Conservation (phyloP, 2,888 invertebrate genomes). For the Lasioglossum morio region DNA sequence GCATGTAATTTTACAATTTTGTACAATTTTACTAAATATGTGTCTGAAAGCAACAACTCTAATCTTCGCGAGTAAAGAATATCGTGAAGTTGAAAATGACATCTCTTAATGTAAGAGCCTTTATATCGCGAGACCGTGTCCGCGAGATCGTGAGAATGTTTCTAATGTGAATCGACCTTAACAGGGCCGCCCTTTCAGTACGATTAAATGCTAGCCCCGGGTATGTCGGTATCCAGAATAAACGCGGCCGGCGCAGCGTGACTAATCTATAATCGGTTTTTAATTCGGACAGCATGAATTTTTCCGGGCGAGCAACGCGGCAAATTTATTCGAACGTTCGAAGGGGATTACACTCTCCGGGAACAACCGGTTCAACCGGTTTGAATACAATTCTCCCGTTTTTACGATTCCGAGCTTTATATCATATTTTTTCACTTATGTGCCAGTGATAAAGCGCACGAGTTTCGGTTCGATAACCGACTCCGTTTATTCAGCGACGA, state of each 20-base stretch:
- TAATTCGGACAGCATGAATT: slow-evolving; percentile 10
- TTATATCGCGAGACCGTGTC: not conserved
- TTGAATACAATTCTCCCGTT: not conserved
- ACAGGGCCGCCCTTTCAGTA: not conserved
- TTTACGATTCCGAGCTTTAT: not conserved
- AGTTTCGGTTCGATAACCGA: not conserved
- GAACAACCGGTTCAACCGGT: slow-evolving; percentile 6
- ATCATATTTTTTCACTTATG: slow-evolving; percentile 23
- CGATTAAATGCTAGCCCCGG: slow-evolving; percentile 3
- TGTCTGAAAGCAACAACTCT: too few species aligned
- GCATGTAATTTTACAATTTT: too few species aligned
- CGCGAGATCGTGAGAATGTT: not conserved
- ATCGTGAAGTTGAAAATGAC: too few species aligned
- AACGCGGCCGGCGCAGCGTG: slow-evolving; percentile 4
- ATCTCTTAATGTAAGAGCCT: too few species aligned
- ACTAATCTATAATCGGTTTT: slow-evolving; percentile 19
- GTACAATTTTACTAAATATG: too few species aligned
- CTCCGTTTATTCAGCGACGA: not conserved
- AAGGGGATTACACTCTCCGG: slow-evolving; percentile 16
- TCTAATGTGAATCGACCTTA: not conserved
- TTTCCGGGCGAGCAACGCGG: not conserved
- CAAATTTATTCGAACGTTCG: slow-evolving; percentile 16
- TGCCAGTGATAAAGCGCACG: not conserved
- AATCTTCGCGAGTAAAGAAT: too few species aligned
- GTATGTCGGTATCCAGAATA: not conserved